A percentile compares a stretch with the other conserved stretches of the same genome.
These are phyloP conservation scores for Littorina saxatilis DNA, from an alignment of 1,140 invertebrate species.

Conservation along the genomic window DNA sequence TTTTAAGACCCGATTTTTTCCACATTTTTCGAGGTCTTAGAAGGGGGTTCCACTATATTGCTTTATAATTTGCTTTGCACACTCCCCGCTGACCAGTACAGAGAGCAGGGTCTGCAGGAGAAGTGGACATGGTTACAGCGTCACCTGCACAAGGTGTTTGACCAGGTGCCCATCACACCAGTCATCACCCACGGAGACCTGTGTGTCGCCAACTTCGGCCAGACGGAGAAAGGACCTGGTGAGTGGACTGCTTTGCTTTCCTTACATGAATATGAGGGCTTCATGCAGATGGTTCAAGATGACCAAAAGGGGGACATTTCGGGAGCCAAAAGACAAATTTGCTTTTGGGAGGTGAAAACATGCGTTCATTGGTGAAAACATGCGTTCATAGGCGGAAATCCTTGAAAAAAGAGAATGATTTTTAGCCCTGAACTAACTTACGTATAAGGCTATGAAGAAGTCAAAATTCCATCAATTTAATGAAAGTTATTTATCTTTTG, in stretches of 20 bases:
- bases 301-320: too few relatives aligned
- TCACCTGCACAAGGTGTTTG: conserved; percentile 37
- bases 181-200: conserved; percentile 38
- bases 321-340: too few relatives aligned
- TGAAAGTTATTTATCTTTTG: too few relatives aligned
- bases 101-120: conserved; percentile 16
- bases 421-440: too few relatives aligned
- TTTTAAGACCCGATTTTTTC: not conserved
- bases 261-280: too few relatives aligned
- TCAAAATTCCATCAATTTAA: too few relatives aligned
- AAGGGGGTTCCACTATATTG: not conserved
- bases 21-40: not conserved
- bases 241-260: too few relatives aligned
- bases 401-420: too few relatives aligned
- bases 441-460: too few relatives aligned
- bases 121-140: conserved; percentile 31
- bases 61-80: not conserved
- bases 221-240: conserved; percentile 37
- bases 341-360: not conserved
- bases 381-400: too few relatives aligned
- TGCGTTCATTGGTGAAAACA: too few relatives aligned
- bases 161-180: conserved; percentile 23
- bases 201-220: conserved; percentile 40
- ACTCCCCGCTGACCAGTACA: not conserved
- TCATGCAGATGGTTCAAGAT: too few relatives aligned